phyloP scores from a whole-genome alignment of 37 sponge, comb jelly and placozoan species.

The Ianthella basta region DNA sequence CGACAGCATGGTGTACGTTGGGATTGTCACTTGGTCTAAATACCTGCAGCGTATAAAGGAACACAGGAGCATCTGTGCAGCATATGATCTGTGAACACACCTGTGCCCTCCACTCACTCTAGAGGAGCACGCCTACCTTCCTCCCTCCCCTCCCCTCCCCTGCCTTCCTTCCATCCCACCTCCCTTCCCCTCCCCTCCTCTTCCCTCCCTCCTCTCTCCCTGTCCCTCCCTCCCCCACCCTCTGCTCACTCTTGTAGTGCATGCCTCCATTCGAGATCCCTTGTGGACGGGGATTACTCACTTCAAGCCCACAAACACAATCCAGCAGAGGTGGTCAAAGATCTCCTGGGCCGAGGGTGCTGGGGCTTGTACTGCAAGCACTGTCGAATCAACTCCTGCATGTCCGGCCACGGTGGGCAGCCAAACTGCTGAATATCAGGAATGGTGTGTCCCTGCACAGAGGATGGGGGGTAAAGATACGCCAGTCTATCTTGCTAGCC shows the following conservation, averaged over 20 bases:
- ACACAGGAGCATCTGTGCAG: no score
- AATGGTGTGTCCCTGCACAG: conserved; percentile 62
- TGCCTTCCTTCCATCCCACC: no score
- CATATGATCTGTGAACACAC: no score
- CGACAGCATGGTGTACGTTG: conserved; percentile 10
- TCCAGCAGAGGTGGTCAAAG: conserved; percentile 58
- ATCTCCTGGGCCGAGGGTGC: conserved; percentile 59
- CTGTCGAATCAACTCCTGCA: conserved; percentile 77
- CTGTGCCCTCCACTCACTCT: no score
- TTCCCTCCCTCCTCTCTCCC: no score
- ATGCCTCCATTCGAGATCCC: conserved; percentile 50
- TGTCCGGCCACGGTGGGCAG: conserved; percentile 84
- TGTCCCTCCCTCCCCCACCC: no score
- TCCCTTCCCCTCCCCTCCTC: no score
- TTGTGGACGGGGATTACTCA: conserved; percentile 51
- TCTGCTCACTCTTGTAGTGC: conserved; percentile 60
- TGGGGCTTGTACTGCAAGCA: conserved; percentile 72
- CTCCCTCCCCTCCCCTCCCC: no score
- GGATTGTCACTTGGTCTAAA: not conserved
- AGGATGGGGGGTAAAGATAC: not conserved
- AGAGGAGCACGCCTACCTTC: no score
- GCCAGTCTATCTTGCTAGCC: not conserved
- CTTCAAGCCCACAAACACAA: conserved; percentile 66
- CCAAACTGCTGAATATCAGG: conserved; percentile 64
- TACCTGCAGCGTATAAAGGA: conserved; percentile 22